These are phyloP conservation scores for Eriocheir sinensis DNA, from an alignment of 1,140 invertebrate genomes.

Conservation along the genomic window DNA sequence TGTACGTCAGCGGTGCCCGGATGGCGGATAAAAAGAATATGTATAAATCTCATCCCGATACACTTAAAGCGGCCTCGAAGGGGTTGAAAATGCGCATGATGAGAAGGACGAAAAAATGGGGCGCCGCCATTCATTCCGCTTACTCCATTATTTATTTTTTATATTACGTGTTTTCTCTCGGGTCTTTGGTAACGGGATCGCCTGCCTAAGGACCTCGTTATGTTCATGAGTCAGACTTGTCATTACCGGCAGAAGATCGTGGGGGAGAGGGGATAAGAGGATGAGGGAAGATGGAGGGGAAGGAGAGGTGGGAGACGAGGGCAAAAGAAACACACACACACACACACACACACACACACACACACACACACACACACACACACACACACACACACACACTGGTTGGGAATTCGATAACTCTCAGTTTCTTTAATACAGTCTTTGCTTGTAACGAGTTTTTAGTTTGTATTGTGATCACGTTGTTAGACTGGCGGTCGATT, in stretches of 20 bases:
- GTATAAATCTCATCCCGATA: neutral
- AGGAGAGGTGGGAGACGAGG: neutral
- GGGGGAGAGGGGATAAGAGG: neutral
- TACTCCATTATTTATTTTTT: neutral
- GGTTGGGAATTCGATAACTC: too few relatives aligned
- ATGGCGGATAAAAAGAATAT: neutral
- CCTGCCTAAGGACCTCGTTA: neutral
- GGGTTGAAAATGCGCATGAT: neutral
- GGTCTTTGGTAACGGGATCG: neutral
- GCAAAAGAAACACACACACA: neutral
- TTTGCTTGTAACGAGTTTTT: too few relatives aligned
- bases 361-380: neutral
- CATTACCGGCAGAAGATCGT: slow-evolving; percentile 7
- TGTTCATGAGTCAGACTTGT: neutral
- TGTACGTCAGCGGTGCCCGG: neutral
- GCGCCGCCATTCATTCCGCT: neutral
- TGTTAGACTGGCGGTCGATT: too few relatives aligned
- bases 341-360: neutral
- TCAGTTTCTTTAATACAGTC: too few relatives aligned
- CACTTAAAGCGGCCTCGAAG: neutral
- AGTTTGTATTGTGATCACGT: too few relatives aligned
- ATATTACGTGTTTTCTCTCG: slow-evolving; percentile 10
- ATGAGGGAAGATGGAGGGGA: too few relatives aligned
- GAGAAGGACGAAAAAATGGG: neutral
- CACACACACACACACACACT: neutral